Evolutionary conservation across 2,113 vertebrate genomes (phyloP).

Genomic region (Phyllostomus hastatus): DNA sequence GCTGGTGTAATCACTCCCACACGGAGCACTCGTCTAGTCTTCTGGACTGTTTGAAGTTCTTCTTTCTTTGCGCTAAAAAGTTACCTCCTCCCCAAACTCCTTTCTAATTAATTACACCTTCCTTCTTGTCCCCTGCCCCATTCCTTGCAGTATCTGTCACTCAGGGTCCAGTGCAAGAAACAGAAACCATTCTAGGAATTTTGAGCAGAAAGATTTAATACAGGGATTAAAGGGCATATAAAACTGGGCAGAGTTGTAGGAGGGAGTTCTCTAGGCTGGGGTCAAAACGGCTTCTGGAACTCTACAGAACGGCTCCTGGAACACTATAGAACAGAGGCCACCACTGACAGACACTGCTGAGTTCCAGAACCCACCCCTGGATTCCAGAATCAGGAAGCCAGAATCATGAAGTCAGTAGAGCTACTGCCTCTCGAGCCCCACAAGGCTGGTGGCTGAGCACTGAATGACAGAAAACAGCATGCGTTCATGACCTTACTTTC

Average conservation of each 20-base stretch:
- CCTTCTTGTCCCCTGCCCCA: background rate
- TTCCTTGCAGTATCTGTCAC: background rate
- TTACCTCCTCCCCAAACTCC: background rate
- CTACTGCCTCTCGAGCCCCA: background rate
- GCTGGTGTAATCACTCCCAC: background rate
- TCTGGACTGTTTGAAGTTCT: background rate
- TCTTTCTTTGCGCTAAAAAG: slow-evolving; percentile 1
- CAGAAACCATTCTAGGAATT: background rate
- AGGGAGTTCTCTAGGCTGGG: background rate
- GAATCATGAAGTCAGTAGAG: background rate
- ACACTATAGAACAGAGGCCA: background rate
- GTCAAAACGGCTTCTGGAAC: background rate
- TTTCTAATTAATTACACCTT: background rate
- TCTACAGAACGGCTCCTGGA: background rate
- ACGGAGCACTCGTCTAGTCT: background rate
- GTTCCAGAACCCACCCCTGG: background rate
- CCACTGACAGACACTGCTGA: background rate
- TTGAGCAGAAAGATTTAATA: slow-evolving; percentile 19
- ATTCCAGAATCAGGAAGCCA: background rate
- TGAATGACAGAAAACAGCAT: background rate
- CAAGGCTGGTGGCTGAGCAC: background rate
- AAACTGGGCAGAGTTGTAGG: background rate
- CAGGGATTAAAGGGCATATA: background rate
- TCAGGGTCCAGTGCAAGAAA: background rate
- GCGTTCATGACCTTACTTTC: background rate